Percentiles rank a stretch among this genome's conserved stretches.
Conservation (phyloP, 2,797 vertebrate genomes). For the Neosilurus hyrtlii region DNA sequence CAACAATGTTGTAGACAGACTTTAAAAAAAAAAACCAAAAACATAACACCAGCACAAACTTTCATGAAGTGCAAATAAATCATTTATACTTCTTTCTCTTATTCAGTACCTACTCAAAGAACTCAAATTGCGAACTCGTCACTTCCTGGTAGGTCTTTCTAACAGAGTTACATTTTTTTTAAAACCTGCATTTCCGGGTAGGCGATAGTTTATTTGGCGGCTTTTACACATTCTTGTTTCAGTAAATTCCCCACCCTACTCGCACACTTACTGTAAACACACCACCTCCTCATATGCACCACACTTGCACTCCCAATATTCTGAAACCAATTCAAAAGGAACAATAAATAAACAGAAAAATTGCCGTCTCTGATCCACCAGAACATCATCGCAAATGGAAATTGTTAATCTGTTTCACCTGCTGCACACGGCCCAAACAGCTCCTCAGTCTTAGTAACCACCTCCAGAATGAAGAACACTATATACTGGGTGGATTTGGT, state of each 20-base stretch:
- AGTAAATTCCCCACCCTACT: neutral
- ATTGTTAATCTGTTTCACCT: constrained; percentile 50
- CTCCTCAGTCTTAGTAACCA: neutral
- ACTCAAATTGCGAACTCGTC: neutral
- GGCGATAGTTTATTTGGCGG: neutral
- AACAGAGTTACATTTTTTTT: neutral
- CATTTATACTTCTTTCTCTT: too few relatives aligned
- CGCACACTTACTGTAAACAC: constrained; percentile 4
- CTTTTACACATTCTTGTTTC: neutral
- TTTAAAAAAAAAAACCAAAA: too few relatives aligned
- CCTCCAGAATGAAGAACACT: neutral
- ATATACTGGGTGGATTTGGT: neutral
- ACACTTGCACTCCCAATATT: constrained; percentile 21
- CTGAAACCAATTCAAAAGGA: constrained; percentile 47
- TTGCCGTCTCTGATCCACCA: constrained; percentile 5
- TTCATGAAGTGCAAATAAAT: too few relatives aligned
- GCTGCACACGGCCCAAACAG: constrained; percentile 47
- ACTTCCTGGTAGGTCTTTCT: neutral
- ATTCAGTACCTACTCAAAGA: neutral
- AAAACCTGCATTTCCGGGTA: neutral
- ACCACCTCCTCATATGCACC: neutral
- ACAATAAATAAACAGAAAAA: constrained; percentile 24
- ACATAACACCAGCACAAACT: too few relatives aligned
- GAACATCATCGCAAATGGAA: neutral
- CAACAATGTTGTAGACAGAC: too few relatives aligned